Evolutionary conservation across 2,797 vertebrate species (phyloP).

Genomic region (Poecilia velifera): DNA sequence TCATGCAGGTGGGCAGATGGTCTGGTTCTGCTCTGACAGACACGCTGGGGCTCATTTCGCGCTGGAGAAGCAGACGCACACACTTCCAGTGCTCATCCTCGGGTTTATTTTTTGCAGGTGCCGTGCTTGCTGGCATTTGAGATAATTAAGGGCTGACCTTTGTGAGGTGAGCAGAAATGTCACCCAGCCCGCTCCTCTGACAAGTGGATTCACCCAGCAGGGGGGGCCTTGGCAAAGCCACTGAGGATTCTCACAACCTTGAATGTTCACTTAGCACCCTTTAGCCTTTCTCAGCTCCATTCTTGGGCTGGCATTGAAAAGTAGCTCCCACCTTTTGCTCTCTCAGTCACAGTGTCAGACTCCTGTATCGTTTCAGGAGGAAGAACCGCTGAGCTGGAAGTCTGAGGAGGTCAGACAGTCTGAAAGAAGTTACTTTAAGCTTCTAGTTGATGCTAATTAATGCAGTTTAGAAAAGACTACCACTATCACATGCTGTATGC

Average conservation of each 20-base stretch:
- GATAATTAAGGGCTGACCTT: constrained; percentile 86
- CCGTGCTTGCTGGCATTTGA: constrained; percentile 81
- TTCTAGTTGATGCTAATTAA: background rate
- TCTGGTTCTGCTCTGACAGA: constrained; percentile 69
- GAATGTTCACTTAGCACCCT: constrained; percentile 72
- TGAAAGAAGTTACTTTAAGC: background rate
- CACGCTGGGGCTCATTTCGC: constrained; percentile 42
- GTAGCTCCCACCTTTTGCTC: constrained; percentile 30
- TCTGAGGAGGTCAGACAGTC: constrained; percentile 15
- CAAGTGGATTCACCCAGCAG: constrained; percentile 72
- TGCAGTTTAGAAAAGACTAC: background rate
- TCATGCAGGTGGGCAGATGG: constrained; percentile 68
- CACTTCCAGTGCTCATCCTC: constrained; percentile 43
- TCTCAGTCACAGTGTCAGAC: constrained; percentile 22
- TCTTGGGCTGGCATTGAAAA: constrained; percentile 44
- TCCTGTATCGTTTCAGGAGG: constrained; percentile 19
- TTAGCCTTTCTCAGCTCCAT: constrained; percentile 52
- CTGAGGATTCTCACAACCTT: constrained; percentile 49
- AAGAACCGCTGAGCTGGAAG: constrained; percentile 39
- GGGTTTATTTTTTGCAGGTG: constrained; percentile 77
- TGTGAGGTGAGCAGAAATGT: constrained; percentile 84
- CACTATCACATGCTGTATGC: background rate
- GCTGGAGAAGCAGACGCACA: constrained; percentile 46
- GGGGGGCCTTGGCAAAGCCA: constrained; percentile 54
- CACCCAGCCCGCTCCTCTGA: constrained; percentile 74